phyloP scores from a whole-genome alignment of 2,888 invertebrate genomes.

The Eristalis tenax region DNA sequence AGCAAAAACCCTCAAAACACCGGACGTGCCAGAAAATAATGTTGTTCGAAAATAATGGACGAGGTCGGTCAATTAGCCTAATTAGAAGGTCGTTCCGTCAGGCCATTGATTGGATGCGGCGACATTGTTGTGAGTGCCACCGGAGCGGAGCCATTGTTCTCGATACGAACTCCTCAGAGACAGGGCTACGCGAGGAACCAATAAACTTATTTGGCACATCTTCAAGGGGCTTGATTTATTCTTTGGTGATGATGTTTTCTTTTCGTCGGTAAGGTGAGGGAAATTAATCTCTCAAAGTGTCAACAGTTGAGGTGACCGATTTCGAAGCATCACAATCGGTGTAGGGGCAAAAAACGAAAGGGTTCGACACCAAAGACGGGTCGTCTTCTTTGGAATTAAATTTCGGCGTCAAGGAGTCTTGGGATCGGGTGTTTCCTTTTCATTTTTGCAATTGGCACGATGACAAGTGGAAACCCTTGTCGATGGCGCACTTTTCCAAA shows the following conservation, averaged over 20 bases:
- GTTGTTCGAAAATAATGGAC: conserved; percentile 1
- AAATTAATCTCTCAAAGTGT: not conserved
- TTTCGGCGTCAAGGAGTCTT: not conserved
- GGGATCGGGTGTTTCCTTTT: not conserved
- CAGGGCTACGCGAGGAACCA: not conserved
- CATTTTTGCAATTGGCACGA: not conserved
- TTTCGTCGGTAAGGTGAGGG: not conserved
- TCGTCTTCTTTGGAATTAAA: not conserved
- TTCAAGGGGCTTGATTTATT: not conserved
- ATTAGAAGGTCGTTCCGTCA: conserved; percentile 7
- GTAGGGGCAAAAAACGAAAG: not conserved
- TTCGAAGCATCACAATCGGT: too few species aligned
- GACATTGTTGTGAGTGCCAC: conserved; percentile 2
- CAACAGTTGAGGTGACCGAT: not conserved
- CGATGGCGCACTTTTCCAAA: not conserved
- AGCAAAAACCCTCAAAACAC: not conserved
- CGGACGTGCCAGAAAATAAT: not conserved
- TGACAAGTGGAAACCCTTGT: not conserved
- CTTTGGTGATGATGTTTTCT: not conserved
- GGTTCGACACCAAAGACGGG: not conserved
- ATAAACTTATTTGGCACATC: not conserved
- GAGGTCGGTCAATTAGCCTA: conserved; percentile 31
- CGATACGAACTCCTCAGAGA: not conserved
- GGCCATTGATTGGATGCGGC: conserved; percentile 11
- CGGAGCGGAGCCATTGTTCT: conserved; percentile 3